Conservation (phyloP, 2,113 vertebrate species). For the Pterocles gutturalis region DNA sequence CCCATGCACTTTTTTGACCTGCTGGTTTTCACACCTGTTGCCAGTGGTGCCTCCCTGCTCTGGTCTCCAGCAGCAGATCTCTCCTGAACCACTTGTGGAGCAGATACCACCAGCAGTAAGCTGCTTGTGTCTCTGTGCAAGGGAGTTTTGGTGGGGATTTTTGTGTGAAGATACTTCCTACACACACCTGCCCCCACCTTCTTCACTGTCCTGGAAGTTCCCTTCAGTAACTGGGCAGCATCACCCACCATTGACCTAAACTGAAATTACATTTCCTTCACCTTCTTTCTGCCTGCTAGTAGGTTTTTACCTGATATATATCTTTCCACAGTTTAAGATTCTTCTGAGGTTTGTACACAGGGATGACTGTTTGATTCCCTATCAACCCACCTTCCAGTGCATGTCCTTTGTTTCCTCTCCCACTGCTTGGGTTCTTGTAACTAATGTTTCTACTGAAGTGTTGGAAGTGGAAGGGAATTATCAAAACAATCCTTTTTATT, state of each 20-base stretch:
- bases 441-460: background rate
- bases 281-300: background rate
- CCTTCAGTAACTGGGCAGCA: background rate
- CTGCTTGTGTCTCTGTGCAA: background rate
- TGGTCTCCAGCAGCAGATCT: background rate
- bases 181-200: accelerated
- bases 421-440: background rate
- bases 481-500: background rate
- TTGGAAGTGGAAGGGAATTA: background rate
- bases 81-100: background rate
- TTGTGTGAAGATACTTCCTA: background rate
- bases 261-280: background rate
- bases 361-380: background rate
- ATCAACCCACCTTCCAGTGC: background rate
- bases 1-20: background rate
- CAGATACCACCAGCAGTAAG: background rate
- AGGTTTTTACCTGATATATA: background rate
- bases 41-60: background rate
- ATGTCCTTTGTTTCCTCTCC: background rate
- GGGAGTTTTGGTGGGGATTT: background rate
- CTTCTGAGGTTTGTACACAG: background rate
- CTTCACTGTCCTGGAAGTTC: background rate
- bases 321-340: background rate
- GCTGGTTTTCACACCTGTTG: background rate
- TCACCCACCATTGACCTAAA: background rate